A percentile compares a stretch with the other conserved stretches of the same genome.
phyloP scores from a whole-genome alignment of 2,797 vertebrate species.

The Peromyscus nudipes region DNA sequence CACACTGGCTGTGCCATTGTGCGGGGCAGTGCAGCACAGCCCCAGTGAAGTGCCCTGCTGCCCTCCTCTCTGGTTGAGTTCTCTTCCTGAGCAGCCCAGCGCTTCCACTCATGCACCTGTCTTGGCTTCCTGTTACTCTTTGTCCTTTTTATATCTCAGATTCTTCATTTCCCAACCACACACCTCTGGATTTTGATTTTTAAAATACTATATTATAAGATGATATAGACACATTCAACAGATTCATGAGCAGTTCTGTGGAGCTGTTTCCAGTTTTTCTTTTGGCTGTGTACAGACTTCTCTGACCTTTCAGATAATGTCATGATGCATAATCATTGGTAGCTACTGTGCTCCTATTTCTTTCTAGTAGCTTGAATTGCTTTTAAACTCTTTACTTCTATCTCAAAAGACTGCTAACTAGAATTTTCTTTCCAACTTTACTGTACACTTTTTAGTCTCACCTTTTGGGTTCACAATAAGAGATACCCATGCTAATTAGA shows the following conservation, averaged over 20 bases:
- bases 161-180: neutral
- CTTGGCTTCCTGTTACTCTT: neutral
- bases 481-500: conserved; percentile 63
- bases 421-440: conserved; percentile 77
- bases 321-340: conserved; percentile 80
- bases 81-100: neutral
- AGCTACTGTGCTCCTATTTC: conserved; percentile 85
- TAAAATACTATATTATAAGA: conserved; percentile 18
- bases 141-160: neutral
- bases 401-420: conserved; percentile 76
- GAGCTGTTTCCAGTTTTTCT: conserved; percentile 81
- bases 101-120: neutral
- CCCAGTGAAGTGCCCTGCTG: conserved; percentile 62
- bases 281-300: conserved; percentile 73
- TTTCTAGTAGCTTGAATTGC: conserved; percentile 79
- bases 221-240: neutral
- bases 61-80: neutral
- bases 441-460: conserved; percentile 25
- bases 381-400: conserved; percentile 63
- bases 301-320: conserved; percentile 64
- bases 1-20: neutral
- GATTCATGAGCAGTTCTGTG: conserved; percentile 72
- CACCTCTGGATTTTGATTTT: conserved; percentile 45
- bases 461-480: conserved; percentile 40
- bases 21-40: conserved; percentile 59